Conservation (phyloP, 2,113 vertebrate species). For the Thomomys bottae region DNA sequence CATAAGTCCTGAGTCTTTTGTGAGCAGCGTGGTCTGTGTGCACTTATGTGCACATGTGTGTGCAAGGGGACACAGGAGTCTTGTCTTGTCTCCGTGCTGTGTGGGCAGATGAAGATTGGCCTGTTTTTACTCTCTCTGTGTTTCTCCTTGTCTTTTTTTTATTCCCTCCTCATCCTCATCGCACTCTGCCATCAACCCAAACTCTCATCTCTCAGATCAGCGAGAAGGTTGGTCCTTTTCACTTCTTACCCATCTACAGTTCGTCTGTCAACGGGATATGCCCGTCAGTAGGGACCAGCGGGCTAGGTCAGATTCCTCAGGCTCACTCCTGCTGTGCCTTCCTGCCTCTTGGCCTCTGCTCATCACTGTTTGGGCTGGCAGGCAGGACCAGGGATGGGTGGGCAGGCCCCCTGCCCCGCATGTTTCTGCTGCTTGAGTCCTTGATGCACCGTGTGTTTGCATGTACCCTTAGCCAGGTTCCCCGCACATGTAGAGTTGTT, state of each 20-base stretch:
- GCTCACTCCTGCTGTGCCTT: slow-evolving; percentile 62
- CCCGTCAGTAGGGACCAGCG: slow-evolving; percentile 88
- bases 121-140: slow-evolving; percentile 99
- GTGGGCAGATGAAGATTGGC: slow-evolving; percentile 95
- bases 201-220: slow-evolving; percentile 99
- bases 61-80: slow-evolving; percentile 83
- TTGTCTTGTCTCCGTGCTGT: slow-evolving; percentile 89
- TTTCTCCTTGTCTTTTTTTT: slow-evolving; percentile 96
- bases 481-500: neutral
- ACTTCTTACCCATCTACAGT: slow-evolving; percentile 92
- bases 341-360: slow-evolving; percentile 46
- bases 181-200: slow-evolving; percentile 96
- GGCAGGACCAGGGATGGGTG: slow-evolving; percentile 78
- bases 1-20: slow-evolving; percentile 58
- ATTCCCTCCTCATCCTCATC: slow-evolving; percentile 95
- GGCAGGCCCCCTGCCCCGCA: slow-evolving; percentile 68
- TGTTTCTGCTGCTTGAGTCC: slow-evolving; percentile 80
- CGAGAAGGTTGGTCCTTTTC: slow-evolving; percentile 99
- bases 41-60: slow-evolving; percentile 65
- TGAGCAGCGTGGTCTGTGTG: slow-evolving; percentile 64
- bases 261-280: slow-evolving; percentile 86
- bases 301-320: slow-evolving; percentile 73
- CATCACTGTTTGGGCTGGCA: slow-evolving; percentile 49
- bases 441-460: slow-evolving; percentile 56
- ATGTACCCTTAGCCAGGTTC: slow-evolving; percentile 70